A percentile compares a stretch with the other conserved stretches of the same genome.
Conservation (phyloP, 2,888 invertebrate genomes). For the Mechanitis mazaeus region DNA sequence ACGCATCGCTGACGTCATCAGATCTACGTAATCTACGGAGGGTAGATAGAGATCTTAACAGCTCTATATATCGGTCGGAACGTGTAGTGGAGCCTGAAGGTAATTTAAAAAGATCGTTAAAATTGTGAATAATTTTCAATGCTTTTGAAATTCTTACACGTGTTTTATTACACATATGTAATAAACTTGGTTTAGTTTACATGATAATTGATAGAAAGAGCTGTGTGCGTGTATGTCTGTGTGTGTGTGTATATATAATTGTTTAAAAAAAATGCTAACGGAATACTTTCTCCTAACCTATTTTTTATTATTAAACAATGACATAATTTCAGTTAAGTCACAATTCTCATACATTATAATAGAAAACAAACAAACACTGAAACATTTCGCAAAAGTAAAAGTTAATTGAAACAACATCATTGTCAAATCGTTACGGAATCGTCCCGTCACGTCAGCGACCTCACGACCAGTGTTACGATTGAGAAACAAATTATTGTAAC, state of each 20-base stretch:
- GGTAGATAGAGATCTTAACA: constrained; percentile 64
- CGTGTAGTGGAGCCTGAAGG: constrained; percentile 22
- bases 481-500: constrained; percentile 16
- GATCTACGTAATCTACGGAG: constrained; percentile 37
- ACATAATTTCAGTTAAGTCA: too few species aligned
- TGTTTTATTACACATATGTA: too few species aligned
- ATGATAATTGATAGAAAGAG: too few species aligned
- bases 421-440: constrained; percentile 36
- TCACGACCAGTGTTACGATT: constrained; percentile 8
- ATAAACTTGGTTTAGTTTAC: too few species aligned
- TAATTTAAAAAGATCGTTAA: constrained; percentile 21
- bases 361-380: constrained; percentile 1
- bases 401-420: constrained; percentile 30
- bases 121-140: constrained; percentile 11
- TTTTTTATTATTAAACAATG: too few species aligned
- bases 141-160: constrained; percentile 6
- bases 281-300: too few species aligned
- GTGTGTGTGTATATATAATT: too few species aligned
- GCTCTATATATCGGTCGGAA: constrained; percentile 38
- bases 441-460: constrained; percentile 20
- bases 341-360: too few species aligned
- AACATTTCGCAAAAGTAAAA: constrained; percentile 31
- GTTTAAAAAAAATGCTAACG: too few species aligned
- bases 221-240: too few species aligned
- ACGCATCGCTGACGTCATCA: constrained; percentile 44